Evolutionary conservation across 2,888 invertebrate species (phyloP), one percentile per base, ranked within the genome.

Genomic region (Dicyrtomina minuta): DNA sequence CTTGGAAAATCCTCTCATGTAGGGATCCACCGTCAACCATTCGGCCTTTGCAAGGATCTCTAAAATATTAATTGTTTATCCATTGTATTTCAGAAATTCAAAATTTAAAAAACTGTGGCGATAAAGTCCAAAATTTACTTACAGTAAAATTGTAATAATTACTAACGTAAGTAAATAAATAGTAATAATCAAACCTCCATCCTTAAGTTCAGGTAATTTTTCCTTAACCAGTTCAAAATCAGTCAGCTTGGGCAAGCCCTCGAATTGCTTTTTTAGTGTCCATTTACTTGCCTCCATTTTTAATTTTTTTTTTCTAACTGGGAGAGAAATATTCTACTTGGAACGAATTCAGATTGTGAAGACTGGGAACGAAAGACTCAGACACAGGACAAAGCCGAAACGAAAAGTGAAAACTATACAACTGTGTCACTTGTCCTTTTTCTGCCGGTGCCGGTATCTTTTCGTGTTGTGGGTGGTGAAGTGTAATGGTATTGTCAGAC

Each of bases 1-100:
- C 5, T 41, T 62, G 12, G 60, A 24, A 20, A 43, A 41, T 26
- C 58, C 68, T 68, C 77, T 65, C 88, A 89, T 88, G 73, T 89
- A 90, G 0, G 90, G 90, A 81, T 90, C 90, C n/a, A 90, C 88
- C 74, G 89, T 89, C 0, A 89, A 79, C 80, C 85, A 90, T 79
- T 87, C 84, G 1, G 89, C 90, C 83, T 90, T 85, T 1, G 86
- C 83, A 58, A 90, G 51, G 4, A 51, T 51, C 20, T 51, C 51
- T 51, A 51, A 17, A 51, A n/a, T n/a, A n/a, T n/a, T 17, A 8
- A 46, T 17, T 46, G 15, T 15, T 17, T 46, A 17, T 17, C 15
- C 46, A 46, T 46, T 46, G 13, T 10, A 43, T 46, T 46, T 46
- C 17, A 13, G 5, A 46, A 46, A 41, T 41, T 41, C 8, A 41